Conservation (phyloP, 2,113 vertebrate genomes). For the Bubo bubo region DNA sequence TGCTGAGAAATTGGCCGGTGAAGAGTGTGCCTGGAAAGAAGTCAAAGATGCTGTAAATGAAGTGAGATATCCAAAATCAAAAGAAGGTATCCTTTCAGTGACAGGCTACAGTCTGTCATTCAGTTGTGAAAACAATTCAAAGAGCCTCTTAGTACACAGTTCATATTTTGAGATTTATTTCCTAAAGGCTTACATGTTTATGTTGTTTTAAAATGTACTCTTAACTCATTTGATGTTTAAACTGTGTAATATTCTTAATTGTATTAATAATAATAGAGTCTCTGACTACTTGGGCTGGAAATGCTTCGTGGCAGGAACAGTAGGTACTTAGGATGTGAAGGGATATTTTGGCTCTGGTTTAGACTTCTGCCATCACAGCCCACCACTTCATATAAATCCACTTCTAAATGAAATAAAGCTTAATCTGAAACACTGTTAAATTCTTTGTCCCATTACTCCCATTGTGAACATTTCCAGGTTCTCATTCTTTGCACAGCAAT, state of each 20-base stretch:
- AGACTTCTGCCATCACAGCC: background rate
- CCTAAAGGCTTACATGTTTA: background rate
- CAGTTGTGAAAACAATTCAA: background rate
- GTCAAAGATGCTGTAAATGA: constrained; percentile 73
- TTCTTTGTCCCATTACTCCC: background rate
- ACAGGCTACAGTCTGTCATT: background rate
- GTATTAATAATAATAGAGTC: background rate
- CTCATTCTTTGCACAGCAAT: background rate
- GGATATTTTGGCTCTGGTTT: background rate
- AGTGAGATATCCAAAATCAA: constrained; percentile 74
- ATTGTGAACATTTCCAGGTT: background rate
- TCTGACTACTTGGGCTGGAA: background rate
- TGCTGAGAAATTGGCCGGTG: constrained; percentile 79
- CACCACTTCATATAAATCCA: background rate
- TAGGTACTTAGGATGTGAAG: background rate
- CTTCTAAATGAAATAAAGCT: background rate
- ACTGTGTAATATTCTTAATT: background rate
- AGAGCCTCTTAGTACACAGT: background rate
- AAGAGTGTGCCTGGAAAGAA: constrained; percentile 75
- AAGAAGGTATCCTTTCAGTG: constrained; percentile 81
- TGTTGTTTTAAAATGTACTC: background rate
- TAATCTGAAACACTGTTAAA: background rate
- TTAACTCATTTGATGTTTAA: background rate
- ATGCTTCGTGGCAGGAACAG: background rate
- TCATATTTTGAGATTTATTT: background rate